Evolutionary conservation across 2,888 invertebrate genomes (phyloP).

Genomic region (Morinoia aosen): DNA sequence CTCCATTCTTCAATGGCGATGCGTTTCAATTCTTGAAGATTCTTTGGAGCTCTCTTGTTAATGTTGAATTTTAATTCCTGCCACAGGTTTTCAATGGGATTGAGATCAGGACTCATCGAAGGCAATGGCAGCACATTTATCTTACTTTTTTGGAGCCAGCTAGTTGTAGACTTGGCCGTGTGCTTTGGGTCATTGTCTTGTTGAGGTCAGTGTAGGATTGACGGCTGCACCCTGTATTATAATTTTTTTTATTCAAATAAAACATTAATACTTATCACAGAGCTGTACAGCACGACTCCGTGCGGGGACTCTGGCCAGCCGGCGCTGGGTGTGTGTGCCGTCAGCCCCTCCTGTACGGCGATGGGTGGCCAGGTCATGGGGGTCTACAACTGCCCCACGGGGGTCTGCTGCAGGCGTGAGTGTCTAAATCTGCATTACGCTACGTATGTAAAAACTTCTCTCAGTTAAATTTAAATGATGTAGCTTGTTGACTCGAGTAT

Average conservation of each 20-base stretch:
- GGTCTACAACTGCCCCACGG: constrained; percentile 25
- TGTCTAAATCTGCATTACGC: background rate
- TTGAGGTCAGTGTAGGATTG: too few relatives aligned
- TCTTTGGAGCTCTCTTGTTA: too few relatives aligned
- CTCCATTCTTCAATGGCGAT: too few relatives aligned
- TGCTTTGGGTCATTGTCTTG: too few relatives aligned
- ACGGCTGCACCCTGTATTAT: too few relatives aligned
- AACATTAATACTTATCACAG: background rate
- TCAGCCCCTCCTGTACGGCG: constrained; percentile 25
- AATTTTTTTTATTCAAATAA: background rate
- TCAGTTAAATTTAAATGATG: background rate
- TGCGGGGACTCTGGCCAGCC: constrained; percentile 24
- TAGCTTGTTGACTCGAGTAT: background rate
- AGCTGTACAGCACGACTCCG: constrained; percentile 48
- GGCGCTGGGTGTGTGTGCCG: constrained; percentile 27
- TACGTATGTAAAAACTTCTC: background rate
- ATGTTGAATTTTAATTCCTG: too few relatives aligned
- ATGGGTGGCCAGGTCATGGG: constrained; percentile 41
- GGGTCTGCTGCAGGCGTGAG: constrained; percentile 48
- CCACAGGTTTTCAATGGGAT: too few relatives aligned
- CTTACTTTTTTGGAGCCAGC: too few relatives aligned
- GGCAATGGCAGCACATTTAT: too few relatives aligned
- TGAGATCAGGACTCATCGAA: too few relatives aligned
- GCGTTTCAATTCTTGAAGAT: too few relatives aligned
- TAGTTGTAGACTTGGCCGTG: too few relatives aligned